A percentile compares a stretch with the other conserved stretches of the same genome.
Conservation (phyloP, 2,797 vertebrate genomes). For the Manis javanica region DNA sequence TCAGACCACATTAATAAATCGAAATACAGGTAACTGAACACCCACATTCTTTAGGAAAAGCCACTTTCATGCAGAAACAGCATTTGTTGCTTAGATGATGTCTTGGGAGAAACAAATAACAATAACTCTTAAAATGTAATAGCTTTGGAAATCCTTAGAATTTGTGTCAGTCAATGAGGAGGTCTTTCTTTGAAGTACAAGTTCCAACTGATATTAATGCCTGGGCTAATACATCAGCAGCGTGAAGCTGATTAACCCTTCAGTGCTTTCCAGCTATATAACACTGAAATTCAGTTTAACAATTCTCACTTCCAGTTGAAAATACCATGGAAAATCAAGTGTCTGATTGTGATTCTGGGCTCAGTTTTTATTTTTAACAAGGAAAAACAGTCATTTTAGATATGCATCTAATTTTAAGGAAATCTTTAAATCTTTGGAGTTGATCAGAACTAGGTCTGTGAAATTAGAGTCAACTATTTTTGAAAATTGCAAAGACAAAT, state of each 20-base stretch:
- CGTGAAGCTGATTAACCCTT: not conserved
- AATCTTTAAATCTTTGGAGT: not conserved
- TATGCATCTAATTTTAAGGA: not conserved
- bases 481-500: not conserved
- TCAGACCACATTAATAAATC: not conserved
- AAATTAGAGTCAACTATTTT: not conserved
- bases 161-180: not conserved
- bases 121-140: not conserved
- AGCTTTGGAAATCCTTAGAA: not conserved
- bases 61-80: not conserved
- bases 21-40: not conserved
- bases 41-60: not conserved
- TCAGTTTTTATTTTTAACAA: not conserved
- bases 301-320: not conserved
- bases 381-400: not conserved
- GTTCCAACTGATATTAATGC: not conserved
- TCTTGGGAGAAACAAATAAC: not conserved
- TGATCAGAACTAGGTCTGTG: not conserved
- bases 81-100: not conserved
- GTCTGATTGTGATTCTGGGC: not conserved
- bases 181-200: not conserved
- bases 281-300: not conserved
- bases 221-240: not conserved
- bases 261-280: not conserved
- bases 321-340: not conserved